Evolutionary conservation across 2,113 vertebrate species (phyloP).

Genomic region (Brachionichthys hirsutus): DNA sequence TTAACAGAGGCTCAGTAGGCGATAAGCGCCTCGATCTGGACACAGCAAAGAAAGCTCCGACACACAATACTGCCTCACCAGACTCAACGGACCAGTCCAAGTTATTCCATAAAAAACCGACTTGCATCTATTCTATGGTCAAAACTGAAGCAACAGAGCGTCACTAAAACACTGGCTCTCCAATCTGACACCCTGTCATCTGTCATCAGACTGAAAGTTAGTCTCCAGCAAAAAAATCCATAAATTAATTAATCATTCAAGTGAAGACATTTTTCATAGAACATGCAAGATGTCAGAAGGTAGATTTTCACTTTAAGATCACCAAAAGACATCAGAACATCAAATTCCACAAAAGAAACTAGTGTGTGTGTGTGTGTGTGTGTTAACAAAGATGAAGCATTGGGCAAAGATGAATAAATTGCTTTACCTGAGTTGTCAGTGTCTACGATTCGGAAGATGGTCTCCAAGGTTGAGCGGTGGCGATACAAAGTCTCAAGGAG

Average conservation of each 20-base stretch:
- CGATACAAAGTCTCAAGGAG: conserved; percentile 90
- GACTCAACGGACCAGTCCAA: not conserved
- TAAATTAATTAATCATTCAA: too few species aligned
- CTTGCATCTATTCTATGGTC: too few species aligned
- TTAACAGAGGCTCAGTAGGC: conserved; percentile 22
- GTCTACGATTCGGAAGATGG: conserved; percentile 94
- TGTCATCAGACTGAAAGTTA: too few species aligned
- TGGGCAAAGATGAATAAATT: not conserved
- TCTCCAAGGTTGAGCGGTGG: conserved; percentile 91
- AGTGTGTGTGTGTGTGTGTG: not conserved
- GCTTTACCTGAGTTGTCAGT: conserved; percentile 89
- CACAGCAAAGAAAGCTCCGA: conserved; percentile 8
- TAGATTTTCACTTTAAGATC: too few species aligned
- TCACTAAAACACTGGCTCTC: too few species aligned
- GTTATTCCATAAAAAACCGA: too few species aligned
- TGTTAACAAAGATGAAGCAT: not conserved
- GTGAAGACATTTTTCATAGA: too few species aligned
- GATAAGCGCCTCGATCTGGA: conserved; percentile 3
- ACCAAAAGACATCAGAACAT: too few species aligned
- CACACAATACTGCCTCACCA: conserved; percentile 4
- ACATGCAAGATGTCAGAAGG: too few species aligned
- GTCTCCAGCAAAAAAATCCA: too few species aligned
- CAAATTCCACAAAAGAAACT: not conserved
- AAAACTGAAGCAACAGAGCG: too few species aligned
- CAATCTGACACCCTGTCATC: too few species aligned